Conservation (phyloP, 2,797 vertebrate species). For the Eulemur albifrons region DNA sequence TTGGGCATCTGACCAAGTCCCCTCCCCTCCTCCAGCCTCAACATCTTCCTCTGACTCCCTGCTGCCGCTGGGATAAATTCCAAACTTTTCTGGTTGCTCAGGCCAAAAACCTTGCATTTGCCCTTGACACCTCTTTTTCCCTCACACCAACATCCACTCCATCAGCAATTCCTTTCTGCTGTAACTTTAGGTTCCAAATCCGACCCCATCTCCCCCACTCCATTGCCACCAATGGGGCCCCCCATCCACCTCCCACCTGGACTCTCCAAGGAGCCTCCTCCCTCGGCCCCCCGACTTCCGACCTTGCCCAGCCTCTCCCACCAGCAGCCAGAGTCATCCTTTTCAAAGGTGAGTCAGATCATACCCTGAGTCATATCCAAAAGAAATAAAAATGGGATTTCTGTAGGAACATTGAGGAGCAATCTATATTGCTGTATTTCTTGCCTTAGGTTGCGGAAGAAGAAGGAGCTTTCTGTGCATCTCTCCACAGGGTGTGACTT, state of each 20-base stretch:
- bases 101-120: slow-evolving; percentile 62
- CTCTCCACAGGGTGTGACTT: background rate
- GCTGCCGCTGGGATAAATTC: slow-evolving; percentile 67
- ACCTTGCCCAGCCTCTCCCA: background rate
- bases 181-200: background rate
- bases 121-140: slow-evolving; percentile 45
- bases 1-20: slow-evolving; percentile 6
- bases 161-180: background rate
- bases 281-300: rapidly evolving
- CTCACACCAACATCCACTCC: background rate
- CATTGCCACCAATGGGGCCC: no score
- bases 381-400: background rate
- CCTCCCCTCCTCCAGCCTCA: background rate
- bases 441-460: background rate
- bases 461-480: background rate
- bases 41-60: slow-evolving; percentile 55
- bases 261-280: background rate
- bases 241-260: background rate
- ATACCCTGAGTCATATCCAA: background rate
- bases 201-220: background rate
- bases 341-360: slow-evolving; percentile 1
- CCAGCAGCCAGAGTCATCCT: background rate
- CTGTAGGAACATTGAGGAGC: background rate
- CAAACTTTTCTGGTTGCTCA: slow-evolving; percentile 49
- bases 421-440: background rate